Evolutionary conservation across 2,113 vertebrate genomes (phyloP).

Genomic region (Eptesicus fuscus): DNA sequence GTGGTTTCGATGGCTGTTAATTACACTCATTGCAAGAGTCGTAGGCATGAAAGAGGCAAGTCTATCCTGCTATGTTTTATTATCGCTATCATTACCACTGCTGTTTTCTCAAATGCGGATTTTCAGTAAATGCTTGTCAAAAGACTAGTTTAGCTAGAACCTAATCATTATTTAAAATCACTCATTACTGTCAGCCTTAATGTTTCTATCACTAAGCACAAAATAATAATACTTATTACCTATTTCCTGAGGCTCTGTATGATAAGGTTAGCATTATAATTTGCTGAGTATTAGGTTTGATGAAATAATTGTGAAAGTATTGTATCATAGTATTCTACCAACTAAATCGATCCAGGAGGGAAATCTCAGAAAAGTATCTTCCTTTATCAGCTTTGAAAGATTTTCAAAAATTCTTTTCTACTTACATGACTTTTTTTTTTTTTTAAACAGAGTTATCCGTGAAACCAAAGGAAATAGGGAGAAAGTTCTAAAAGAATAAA

Average conservation of each 20-base stretch:
- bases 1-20: slow-evolving; percentile 39
- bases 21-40: slow-evolving; percentile 22
- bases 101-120: slow-evolving; percentile 3
- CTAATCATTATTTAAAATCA: slow-evolving; percentile 32
- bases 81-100: neutral
- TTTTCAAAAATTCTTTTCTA: slow-evolving; percentile 36
- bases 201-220: slow-evolving; percentile 27
- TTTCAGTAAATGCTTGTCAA: slow-evolving; percentile 35
- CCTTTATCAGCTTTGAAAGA: slow-evolving; percentile 11
- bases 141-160: slow-evolving; percentile 21
- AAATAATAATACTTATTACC: slow-evolving; percentile 32
- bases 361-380: neutral
- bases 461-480: neutral
- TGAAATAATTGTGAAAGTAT: slow-evolving; percentile 45
- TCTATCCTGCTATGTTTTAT: neutral
- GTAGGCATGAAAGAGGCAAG: neutral
- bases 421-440: neutral
- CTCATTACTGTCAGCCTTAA: neutral
- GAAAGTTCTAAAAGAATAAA: neutral
- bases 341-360: neutral
- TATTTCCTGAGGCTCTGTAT: slow-evolving; percentile 43
- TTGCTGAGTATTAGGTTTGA: slow-evolving; percentile 8
- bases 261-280: neutral
- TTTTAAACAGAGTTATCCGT: neutral
- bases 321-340: neutral